A percentile compares a stretch with the other conserved stretches of the same genome.
phyloP scores from a whole-genome alignment of 2,888 invertebrate species.

The Tipula unca region DNA sequence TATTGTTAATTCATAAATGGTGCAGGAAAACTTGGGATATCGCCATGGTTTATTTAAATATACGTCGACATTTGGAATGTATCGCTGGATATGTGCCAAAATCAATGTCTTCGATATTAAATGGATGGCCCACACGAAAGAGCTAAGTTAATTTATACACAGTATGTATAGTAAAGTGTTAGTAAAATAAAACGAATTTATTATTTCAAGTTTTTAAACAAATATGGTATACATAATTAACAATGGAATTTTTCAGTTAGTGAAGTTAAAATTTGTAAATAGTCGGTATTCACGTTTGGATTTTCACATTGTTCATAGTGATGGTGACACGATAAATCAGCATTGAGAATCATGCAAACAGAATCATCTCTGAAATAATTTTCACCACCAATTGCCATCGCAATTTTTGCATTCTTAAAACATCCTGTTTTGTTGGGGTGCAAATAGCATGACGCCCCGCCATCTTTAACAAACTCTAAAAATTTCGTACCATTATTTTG shows the following conservation, averaged over 20 bases:
- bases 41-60: no score
- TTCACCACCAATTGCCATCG: not conserved
- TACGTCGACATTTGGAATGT: no score
- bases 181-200: no score
- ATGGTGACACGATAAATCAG: not conserved
- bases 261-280: not conserved
- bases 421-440: not conserved
- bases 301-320: not conserved
- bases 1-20: no score
- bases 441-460: not conserved
- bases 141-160: no score
- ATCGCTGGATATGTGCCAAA: no score
- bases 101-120: no score
- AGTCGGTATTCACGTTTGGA: not conserved
- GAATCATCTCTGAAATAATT: not conserved
- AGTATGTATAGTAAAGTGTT: no score
- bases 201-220: no score
- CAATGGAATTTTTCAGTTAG: not conserved
- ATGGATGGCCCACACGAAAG: no score
- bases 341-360: not conserved
- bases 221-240: not conserved
- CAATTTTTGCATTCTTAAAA: not conserved
- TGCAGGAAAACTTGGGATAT: no score
- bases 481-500: not conserved
- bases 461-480: not conserved